These are phyloP conservation scores for Diadophis punctatus DNA, from an alignment of 2,113 vertebrate species.

Conservation along the genomic window DNA sequence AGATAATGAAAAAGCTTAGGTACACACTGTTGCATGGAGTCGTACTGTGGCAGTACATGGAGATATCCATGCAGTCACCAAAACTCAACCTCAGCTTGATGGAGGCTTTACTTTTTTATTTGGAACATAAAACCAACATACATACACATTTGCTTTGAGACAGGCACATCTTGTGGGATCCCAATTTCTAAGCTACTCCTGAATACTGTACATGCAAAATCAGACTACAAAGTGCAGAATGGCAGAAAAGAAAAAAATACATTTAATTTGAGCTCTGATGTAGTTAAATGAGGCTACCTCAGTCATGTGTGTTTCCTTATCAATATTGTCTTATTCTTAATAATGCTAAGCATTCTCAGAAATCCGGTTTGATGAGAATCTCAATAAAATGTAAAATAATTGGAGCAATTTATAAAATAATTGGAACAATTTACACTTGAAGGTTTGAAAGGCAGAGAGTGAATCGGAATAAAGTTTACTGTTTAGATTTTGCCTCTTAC, in stretches of 20 bases:
- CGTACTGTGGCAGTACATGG: too few species aligned
- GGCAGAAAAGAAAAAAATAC: neutral
- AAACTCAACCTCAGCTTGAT: too few species aligned
- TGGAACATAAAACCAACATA: too few species aligned
- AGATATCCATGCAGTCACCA: too few species aligned
- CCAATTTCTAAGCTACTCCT: neutral
- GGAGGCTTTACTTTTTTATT: too few species aligned
- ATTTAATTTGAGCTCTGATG: neutral
- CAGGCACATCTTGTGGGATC: neutral
- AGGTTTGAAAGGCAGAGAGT: neutral
- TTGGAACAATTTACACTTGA: neutral
- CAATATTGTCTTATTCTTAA: neutral
- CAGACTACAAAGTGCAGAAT: neutral
- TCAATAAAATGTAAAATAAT: neutral
- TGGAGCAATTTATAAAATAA: neutral
- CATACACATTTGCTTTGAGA: neutral
- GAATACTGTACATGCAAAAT: neutral
- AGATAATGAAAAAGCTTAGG: too few species aligned
- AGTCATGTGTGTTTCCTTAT: neutral
- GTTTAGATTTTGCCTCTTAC: neutral
- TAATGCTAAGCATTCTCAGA: neutral
- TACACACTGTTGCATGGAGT: too few species aligned
- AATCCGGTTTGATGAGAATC: neutral
- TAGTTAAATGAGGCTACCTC: neutral
- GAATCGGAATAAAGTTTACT: rapidly evolving